Evolutionary conservation across 2,888 invertebrate species (phyloP), one percentile per base, ranked within the genome.

Genomic region (Pandemis cinnamomeana): DNA sequence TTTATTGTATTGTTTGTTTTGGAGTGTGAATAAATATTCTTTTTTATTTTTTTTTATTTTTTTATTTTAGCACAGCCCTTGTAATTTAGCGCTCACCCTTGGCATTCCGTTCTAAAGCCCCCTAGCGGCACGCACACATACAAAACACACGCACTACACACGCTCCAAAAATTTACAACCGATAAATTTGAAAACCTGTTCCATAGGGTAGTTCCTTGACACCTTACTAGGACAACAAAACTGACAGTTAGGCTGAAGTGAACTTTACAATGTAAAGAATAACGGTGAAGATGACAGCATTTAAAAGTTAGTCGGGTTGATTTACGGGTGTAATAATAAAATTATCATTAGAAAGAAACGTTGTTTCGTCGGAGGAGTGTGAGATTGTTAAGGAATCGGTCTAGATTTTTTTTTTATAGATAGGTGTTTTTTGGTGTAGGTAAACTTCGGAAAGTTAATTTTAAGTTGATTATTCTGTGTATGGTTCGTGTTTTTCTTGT

Each of bases 121-220:
- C 89, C 88, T 86, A 86, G 85, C 77, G 89, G 83, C 83, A 80
- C 85, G 82, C 85, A 80, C 80, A 81, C 76, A 77, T 72, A 81
- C 76, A 81, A 71, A 76, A 72, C 76, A 74, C 71, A 78, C 71
- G 72, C 68, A 69, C 77, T 75, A 78, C 79, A 82, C 77, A 78
- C 79, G 80, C 77, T 77, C 78, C 80, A 79, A 84, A 81, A 87
- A 88, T 85, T 88, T 89, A 90, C 91, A 89, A 84, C 84, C 83
- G 85, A 91, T 93, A 93, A 91, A 93, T 93, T 91, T 88, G 55
- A 87, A 89, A 90, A 93, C 93, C 93, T 92, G 92, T 89, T 89
- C 83, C 80, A 81, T 81, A 82, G 88, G 91, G 87, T 89, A 87
- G 86, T 84, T 85, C 84, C 85, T 86, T 90, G 87, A 89, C 87